These are phyloP conservation scores for Beroe forskalii DNA, from an alignment of 37 sponge, comb jelly and placozoan species.

Conservation along the genomic window DNA sequence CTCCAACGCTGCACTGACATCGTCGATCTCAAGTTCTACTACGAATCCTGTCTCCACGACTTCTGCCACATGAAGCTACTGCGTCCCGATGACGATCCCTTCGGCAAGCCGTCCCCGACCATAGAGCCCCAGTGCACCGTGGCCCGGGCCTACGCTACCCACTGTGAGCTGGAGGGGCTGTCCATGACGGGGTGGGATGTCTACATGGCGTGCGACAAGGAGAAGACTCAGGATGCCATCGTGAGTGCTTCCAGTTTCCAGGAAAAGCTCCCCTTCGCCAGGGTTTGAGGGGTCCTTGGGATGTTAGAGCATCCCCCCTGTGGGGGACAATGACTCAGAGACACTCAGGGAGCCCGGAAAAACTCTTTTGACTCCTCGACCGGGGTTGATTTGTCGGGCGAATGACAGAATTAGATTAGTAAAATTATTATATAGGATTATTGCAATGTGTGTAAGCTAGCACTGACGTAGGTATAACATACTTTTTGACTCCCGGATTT, in stretches of 20 bases:
- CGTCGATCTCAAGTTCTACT: slow-evolving; percentile 14
- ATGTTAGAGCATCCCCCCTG: no score
- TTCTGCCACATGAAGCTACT: slow-evolving; percentile 35
- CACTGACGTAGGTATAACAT: no score
- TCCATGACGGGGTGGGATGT: slow-evolving; percentile 9
- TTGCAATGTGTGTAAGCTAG: no score
- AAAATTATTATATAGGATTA: no score
- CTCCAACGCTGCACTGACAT: no score
- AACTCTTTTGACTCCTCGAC: no score
- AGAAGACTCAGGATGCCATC: slow-evolving; percentile 3
- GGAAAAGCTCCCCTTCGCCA: not conserved
- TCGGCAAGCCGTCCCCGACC: not conserved
- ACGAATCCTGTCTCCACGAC: slow-evolving; percentile 22
- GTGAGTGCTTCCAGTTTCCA: not conserved
- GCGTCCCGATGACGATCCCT: slow-evolving; percentile 16
- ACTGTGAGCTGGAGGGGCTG: not conserved
- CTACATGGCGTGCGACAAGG: slow-evolving; percentile 22
- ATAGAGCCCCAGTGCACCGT: not conserved
- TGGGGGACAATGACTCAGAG: no score
- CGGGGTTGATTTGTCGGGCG: no score
- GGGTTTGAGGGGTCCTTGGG: no score
- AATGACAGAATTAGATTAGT: no score
- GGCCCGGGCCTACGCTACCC: slow-evolving; percentile 1
- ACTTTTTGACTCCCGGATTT: no score
- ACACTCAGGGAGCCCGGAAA: no score